These are phyloP conservation scores for Cuniculus paca DNA, from an alignment of 2,797 vertebrate species.

Conservation along the genomic window DNA sequence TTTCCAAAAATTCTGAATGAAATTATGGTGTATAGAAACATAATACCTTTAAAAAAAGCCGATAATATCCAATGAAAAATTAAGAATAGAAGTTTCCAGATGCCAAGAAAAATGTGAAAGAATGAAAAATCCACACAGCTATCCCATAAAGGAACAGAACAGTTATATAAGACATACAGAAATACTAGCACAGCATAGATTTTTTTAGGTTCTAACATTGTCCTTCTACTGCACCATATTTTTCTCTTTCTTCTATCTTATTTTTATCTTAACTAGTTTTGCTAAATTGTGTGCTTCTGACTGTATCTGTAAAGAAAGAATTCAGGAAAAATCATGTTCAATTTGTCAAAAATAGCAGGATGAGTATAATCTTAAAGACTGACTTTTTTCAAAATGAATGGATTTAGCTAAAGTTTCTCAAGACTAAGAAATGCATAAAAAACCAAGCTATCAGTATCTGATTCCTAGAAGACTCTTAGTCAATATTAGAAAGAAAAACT, in stretches of 20 bases:
- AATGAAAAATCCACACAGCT: neutral
- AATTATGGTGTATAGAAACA: neutral
- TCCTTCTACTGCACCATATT: neutral
- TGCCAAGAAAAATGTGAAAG: neutral
- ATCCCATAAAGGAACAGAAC: neutral
- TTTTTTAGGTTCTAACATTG: neutral
- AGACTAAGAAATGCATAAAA: neutral
- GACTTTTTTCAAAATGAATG: neutral
- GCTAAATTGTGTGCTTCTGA: neutral
- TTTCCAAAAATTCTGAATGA: neutral
- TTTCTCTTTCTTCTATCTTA: neutral
- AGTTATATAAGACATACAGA: neutral
- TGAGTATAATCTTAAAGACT: neutral
- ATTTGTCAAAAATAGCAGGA: neutral
- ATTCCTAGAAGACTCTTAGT: neutral
- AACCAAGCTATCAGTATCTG: neutral
- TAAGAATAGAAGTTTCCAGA: neutral
- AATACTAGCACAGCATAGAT: neutral
- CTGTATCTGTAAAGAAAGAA: neutral
- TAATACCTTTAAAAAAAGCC: neutral
- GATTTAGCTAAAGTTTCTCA: neutral
- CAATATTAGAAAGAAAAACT: neutral
- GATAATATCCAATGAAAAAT: neutral
- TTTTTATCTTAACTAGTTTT: neutral
- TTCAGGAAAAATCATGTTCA: neutral